Base-by-base conservation (phyloP, 2,888 invertebrate genomes). In the Cataglyphis rosenhaueri region DNA sequence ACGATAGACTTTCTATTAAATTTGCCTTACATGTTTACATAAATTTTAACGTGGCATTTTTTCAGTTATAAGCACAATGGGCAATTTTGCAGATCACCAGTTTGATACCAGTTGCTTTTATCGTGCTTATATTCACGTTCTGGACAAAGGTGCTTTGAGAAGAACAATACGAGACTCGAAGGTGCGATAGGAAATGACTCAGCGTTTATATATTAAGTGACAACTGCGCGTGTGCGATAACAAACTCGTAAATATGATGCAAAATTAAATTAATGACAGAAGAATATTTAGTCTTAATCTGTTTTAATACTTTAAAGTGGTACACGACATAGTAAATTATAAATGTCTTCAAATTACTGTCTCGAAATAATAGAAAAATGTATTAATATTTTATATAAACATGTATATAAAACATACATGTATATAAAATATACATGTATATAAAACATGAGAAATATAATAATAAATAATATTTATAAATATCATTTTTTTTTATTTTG, bases 131-230 rank as follows among this genome's bases (percentile, higher is more conserved):
- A 64, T 68, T 64, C 64, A 41, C 55, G 12, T 81, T 38, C 21
- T 48, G 70, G 41, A 79, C 52, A 78, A 83, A 83, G 71, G 57
- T 81, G 70, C 61, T 71, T 68, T 65, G 61, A 70, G 48, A 52
- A 70, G 48, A 79, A 70, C 70, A 71, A 81, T 48, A 74, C 48
- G 81, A 41, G 29, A 55, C 52, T 55, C 62, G 15, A 62, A 21
- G 29, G 32, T 32, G 32, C 62, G 82, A 68, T 68, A 78, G 15
- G 25, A 32, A 52, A 32, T 76, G 78, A 83, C 41, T 82, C 78
- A 78, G 82, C 78, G 66, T 82, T 82, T 66, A 65, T 61, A 59
- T 35, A 66, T 82, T 82, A 82, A 52, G 57, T 82, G 61, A 52
- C 78, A 75, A 44, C 59, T 68, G 78, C 66, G 57, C 12, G 18